Base-by-base conservation (phyloP, 2,797 vertebrate genomes). In the Danio aesculapii region DNA sequence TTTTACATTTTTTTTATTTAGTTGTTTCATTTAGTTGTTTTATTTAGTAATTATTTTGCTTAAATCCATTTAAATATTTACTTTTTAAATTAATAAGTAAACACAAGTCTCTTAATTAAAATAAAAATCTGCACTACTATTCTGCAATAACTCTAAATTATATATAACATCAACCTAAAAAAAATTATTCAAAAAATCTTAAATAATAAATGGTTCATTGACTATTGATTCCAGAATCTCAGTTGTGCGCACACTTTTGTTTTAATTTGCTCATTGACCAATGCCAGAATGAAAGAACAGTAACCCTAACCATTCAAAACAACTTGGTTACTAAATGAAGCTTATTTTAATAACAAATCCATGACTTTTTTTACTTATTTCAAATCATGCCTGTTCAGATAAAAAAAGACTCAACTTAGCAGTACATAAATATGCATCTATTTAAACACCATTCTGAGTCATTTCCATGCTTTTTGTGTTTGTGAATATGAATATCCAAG, bases 401-500 rank as follows among this genome's bases (percentile, higher is more conserved):
- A 71, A 39, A 39, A n/a, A 11, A 41, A 1, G 8, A 41, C 8
- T 61, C 59, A 7, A 8, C 30, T 7, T 19, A 55, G n/a, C 19
- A 44, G 6, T 55, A 19, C 43, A 43, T 49, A 74, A 69, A n/a
- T 59, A 12, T 21, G 9, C 43, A n/a, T 73, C 71, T 47, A 21
- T 47, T 9, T 41, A 16, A n/a, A 30, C 64, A 6, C 11, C 58
- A 49, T 58, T 49, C 19, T n/a, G 41, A 67, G 19, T 19, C 43
- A 46, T 68, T 57, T 47, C 62, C 44, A 62, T 50, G 72, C 8
- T 62, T 50, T 50, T 50, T 74, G 71, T 74, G 44, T 39, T 58
- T 81, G 63, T 68, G 53, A 61, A 61, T 78, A 61, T 76, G 50
- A 87, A 81, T 88, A 61, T 84, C 77, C 61, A 64, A 73, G 81